These are phyloP conservation scores for Ptychochromis oligacanthus DNA, from an alignment of 2,113 vertebrate genomes.

Conservation along the genomic window DNA sequence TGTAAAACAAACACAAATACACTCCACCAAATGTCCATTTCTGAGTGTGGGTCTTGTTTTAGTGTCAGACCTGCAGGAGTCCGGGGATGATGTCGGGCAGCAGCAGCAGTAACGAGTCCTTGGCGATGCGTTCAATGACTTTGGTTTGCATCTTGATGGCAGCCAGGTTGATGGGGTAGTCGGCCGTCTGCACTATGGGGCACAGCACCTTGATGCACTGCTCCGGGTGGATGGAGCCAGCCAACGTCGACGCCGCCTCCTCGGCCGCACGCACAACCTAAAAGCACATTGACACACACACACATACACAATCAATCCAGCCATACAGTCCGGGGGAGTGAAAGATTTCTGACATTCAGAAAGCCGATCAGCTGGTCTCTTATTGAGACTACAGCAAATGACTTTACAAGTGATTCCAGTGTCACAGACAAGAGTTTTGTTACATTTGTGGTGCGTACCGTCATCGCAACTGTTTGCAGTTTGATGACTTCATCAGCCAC, in stretches of 20 bases:
- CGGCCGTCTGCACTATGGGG: slow-evolving; percentile 97
- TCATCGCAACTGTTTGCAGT: too few species aligned
- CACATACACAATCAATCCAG: background rate
- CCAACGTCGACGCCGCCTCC: slow-evolving; percentile 93
- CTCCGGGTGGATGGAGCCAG: slow-evolving; percentile 94
- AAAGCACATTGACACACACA: background rate
- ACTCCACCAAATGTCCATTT: background rate
- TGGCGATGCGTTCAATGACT: slow-evolving; percentile 94
- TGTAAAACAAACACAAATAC: background rate
- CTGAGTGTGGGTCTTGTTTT: background rate
- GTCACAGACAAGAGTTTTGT: background rate
- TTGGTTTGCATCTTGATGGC: slow-evolving; percentile 99
- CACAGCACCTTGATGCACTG: slow-evolving; percentile 99
- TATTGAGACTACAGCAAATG: background rate
- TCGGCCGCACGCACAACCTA: slow-evolving; percentile 98
- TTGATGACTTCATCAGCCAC: too few species aligned
- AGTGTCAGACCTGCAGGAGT: slow-evolving; percentile 87
- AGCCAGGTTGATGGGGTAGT: slow-evolving; percentile 98
- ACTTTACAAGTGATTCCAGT: background rate
- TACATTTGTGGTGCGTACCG: too few species aligned
- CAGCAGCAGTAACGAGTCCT: slow-evolving; percentile 90
- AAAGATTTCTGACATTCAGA: background rate
- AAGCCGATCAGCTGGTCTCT: background rate
- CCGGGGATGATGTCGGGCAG: slow-evolving; percentile 96
- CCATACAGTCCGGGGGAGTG: too few species aligned